These are phyloP conservation scores for Bufotes viridis DNA, from an alignment of 2,797 vertebrate species.

Conservation along the genomic window DNA sequence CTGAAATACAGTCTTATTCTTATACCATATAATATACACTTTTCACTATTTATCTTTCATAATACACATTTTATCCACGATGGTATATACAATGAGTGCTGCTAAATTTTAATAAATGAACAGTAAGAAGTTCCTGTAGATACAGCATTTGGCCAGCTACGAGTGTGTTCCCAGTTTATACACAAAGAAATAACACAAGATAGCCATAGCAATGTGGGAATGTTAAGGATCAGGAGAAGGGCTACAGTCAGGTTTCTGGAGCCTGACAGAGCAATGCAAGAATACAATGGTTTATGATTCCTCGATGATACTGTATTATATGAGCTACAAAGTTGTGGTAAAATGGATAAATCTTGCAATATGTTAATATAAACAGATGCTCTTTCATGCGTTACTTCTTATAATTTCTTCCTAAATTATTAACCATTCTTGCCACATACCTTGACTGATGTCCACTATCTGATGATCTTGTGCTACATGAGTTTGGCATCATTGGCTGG, in stretches of 20 bases:
- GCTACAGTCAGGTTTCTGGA: too few relatives aligned
- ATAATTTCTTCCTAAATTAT: background rate
- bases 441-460: constrained; percentile 75
- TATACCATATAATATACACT: too few relatives aligned
- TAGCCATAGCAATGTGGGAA: too few relatives aligned
- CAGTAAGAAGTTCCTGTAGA: background rate
- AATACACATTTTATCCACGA: too few relatives aligned
- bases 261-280: too few relatives aligned
- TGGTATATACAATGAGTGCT: background rate
- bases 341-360: background rate
- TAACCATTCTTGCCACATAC: constrained; percentile 67
- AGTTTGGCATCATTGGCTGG: constrained; percentile 81
- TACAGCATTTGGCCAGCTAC: background rate
- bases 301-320: background rate
- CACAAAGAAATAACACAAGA: background rate
- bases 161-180: background rate
- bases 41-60: too few relatives aligned
- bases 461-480: constrained; percentile 73
- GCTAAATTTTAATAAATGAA: background rate
- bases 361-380: background rate
- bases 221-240: too few relatives aligned
- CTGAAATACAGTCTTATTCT: too few relatives aligned
- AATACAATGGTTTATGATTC: background rate
- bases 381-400: background rate
- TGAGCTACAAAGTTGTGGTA: background rate